Evolutionary conservation across 2,113 vertebrate species (phyloP).

Genomic region (Periophthalmodon schlosseri): DNA sequence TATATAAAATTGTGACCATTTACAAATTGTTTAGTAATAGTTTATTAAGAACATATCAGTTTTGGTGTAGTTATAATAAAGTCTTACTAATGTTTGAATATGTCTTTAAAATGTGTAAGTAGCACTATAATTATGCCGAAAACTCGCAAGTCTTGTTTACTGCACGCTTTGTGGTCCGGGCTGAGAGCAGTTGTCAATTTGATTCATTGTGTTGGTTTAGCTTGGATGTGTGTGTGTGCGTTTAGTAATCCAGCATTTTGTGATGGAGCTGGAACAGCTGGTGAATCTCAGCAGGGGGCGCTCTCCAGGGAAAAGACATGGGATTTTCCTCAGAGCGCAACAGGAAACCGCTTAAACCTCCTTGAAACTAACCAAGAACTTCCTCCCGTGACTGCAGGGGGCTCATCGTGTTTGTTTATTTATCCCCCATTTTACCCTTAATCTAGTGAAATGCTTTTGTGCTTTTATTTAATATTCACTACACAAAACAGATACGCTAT

Average conservation of each 20-base stretch:
- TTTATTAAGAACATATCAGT: too few relatives aligned
- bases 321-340: constrained; percentile 55
- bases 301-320: constrained; percentile 43
- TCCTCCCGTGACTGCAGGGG: constrained; percentile 49
- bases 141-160: not conserved
- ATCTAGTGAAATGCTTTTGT: constrained; percentile 2
- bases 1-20: too few relatives aligned
- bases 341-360: constrained; percentile 64
- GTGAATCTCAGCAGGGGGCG: constrained; percentile 37
- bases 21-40: too few relatives aligned
- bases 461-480: constrained; percentile 4
- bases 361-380: constrained; percentile 63
- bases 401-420: constrained; percentile 33
- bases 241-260: constrained; percentile 16
- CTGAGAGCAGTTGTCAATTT: not conserved
- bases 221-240: constrained; percentile 9
- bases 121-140: not conserved
- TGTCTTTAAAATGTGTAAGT: not conserved
- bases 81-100: too few relatives aligned
- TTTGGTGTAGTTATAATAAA: too few relatives aligned
- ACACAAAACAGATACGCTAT: not conserved
- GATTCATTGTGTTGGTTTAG: constrained; percentile 9
- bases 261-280: constrained; percentile 55
- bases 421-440: constrained; percentile 10
- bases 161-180: constrained; percentile 8